Evolutionary conservation across 1,140 invertebrate species (phyloP).

Genomic region (Drosophila pachea): DNA sequence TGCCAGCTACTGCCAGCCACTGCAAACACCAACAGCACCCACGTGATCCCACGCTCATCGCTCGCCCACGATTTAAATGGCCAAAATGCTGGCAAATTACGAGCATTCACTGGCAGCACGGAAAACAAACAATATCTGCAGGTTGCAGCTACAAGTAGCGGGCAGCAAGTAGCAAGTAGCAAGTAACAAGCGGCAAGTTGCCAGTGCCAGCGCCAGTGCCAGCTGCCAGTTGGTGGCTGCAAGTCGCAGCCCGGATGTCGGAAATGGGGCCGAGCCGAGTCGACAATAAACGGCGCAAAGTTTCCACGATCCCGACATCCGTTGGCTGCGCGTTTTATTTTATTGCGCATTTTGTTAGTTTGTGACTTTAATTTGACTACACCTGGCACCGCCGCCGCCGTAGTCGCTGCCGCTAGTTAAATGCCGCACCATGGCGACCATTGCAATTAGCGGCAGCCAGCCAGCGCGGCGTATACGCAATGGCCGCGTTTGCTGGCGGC

Average conservation of each 20-base stretch:
- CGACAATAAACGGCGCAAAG: slow-evolving; percentile 69
- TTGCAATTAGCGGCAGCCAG: slow-evolving; percentile 52
- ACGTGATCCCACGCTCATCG: no score
- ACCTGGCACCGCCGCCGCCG: slow-evolving; percentile 4
- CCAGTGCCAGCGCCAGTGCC: slow-evolving; percentile 15
- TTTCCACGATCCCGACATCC: slow-evolving; percentile 56
- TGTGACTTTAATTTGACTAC: slow-evolving; percentile 68
- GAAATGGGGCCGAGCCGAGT: slow-evolving; percentile 63
- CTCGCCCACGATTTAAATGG: slow-evolving; percentile 48
- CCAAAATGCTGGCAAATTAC: slow-evolving; percentile 50
- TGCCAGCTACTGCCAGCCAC: neutral
- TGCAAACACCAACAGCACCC: no score
- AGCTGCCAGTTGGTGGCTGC: no score
- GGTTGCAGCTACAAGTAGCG: slow-evolving; percentile 15
- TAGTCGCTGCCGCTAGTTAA: slow-evolving; percentile 38
- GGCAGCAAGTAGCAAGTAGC: no score
- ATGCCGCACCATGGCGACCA: slow-evolving; percentile 37
- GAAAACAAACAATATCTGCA: slow-evolving; percentile 58
- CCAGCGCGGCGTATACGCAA: slow-evolving; percentile 56
- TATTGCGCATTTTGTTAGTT: slow-evolving; percentile 57
- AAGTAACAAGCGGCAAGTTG: slow-evolving; percentile 13
- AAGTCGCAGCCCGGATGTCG: slow-evolving; percentile 42
- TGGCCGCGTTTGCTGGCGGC: slow-evolving; percentile 14
- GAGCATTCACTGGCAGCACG: slow-evolving; percentile 12
- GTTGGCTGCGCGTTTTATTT: slow-evolving; percentile 68